A percentile compares a stretch with the other conserved stretches of the same genome.
These are phyloP conservation scores for Cyphomyrus discorhynchus DNA, from an alignment of 2,113 vertebrate species.

Conservation along the genomic window DNA sequence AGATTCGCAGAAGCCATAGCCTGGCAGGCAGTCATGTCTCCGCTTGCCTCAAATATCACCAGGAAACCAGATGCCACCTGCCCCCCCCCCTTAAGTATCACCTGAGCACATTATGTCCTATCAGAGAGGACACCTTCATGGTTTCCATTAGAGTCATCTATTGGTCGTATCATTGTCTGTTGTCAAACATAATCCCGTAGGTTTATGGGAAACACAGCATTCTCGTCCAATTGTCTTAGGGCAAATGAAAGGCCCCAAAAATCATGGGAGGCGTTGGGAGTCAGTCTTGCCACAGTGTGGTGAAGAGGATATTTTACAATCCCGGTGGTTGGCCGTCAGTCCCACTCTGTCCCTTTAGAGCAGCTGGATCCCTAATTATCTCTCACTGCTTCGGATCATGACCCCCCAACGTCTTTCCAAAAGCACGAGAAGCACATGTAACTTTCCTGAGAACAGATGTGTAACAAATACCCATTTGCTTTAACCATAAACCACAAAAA, in stretches of 20 bases:
- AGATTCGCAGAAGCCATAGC: background rate
- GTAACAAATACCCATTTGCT: background rate
- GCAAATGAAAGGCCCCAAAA: background rate
- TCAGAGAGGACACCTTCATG: background rate
- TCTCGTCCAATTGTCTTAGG: background rate
- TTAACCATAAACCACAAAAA: background rate
- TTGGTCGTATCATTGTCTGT: background rate
- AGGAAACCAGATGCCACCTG: conserved; percentile 27
- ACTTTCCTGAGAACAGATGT: background rate
- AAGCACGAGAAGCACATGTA: background rate
- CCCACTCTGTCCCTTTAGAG: background rate
- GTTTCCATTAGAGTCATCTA: background rate
- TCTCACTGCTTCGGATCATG: background rate
- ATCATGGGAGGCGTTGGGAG: background rate
- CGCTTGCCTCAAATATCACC: conserved; percentile 39
- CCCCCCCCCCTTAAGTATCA: background rate
- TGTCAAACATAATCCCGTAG: background rate
- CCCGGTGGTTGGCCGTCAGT: background rate
- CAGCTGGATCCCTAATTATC: background rate
- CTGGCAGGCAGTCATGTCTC: conserved; percentile 33
- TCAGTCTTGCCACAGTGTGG: background rate
- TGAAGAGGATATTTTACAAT: background rate
- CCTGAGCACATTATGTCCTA: background rate
- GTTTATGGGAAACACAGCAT: background rate
- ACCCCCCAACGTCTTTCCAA: background rate